Conservation (phyloP, 2,888 invertebrate genomes). For the Lochmaea crataegi region DNA sequence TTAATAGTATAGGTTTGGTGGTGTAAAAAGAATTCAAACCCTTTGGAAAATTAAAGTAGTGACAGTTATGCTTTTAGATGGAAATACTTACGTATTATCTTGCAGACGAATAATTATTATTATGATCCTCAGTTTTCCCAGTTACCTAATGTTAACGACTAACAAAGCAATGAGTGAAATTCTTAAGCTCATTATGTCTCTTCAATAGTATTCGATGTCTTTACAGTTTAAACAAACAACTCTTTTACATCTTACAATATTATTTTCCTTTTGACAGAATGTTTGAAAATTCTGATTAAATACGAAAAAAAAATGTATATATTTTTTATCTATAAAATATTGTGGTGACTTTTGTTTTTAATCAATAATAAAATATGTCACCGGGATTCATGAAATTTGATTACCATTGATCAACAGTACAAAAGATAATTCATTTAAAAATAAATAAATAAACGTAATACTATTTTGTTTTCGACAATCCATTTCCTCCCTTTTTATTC, state of each 20-base stretch:
- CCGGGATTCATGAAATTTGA: too few species aligned
- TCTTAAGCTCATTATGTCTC: constrained; percentile 28
- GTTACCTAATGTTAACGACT: constrained; percentile 19
- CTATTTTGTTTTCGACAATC: too few species aligned
- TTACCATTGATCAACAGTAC: too few species aligned
- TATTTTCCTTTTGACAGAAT: not conserved
- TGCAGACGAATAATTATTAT: constrained; percentile 34
- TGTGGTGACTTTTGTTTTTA: too few species aligned
- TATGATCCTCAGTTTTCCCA: constrained; percentile 20
- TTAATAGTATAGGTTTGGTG: too few species aligned
- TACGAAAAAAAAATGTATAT: not conserved
- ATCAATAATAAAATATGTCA: too few species aligned
- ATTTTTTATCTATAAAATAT: too few species aligned
- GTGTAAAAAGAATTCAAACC: too few species aligned
- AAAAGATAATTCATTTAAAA: not conserved
- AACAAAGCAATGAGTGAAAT: constrained; percentile 25
- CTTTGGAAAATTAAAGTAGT: not conserved
- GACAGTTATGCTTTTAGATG: constrained; percentile 1
- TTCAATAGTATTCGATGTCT: constrained; percentile 23
- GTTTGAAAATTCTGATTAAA: not conserved
- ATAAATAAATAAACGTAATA: not conserved
- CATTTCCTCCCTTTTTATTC: too few species aligned
- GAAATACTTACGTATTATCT: constrained; percentile 34
- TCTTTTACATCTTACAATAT: not conserved
- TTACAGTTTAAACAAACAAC: constrained; percentile 5